Evolutionary conservation across 2,113 vertebrate species (phyloP), one percentile per base, ranked within the genome.

Genomic region (Tapirus terrestris): DNA sequence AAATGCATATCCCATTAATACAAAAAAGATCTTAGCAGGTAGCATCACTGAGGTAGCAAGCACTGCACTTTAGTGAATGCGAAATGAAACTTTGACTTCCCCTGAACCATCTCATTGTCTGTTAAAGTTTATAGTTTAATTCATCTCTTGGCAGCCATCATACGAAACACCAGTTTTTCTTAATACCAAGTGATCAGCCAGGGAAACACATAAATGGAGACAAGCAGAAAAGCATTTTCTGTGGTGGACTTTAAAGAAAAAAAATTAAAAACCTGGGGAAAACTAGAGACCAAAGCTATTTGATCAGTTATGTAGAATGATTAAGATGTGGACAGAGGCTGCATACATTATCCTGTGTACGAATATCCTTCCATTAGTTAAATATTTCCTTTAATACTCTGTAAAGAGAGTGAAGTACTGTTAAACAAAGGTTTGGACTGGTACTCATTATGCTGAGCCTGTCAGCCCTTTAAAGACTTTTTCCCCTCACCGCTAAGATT

Each of bases 261-360:
- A 80, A 75, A 33, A 51, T 75, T 85, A 77, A 76, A 80, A 91
- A 75, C 51, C 43, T 36, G 39, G 63, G 63, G 86, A 95, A 85
- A 68, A 76, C 91, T 33, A 16, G 25, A 93, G 94, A 98, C 93
- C 58, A 91, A 17, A 89, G 18, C 89, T 60, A 58, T 9, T 96
- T 93, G 76, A 97, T 97, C 96, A 89, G 53, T 97, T 96, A 25
- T 93, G 75, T 73, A 0, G 2, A 92, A 60, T 67, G 96, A 94
- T 89, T 97, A 98, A 94, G 79, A 97, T 97, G 83, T 96, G 63
- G 79, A 96, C 86, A 95, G 97, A 94, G 92, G 61, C 82, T 10
- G 9, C 39, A 51, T 61, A 77, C 14, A 25, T 97, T 98, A 84
- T 83, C 95, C 80, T 94, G 60, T n/a, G 31, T 60, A 23, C 75